Percentiles rank a stretch among this genome's conserved stretches.
Evolutionary conservation across 2,888 invertebrate genomes (phyloP).

Genomic region (Drosophila glabriapex): DNA sequence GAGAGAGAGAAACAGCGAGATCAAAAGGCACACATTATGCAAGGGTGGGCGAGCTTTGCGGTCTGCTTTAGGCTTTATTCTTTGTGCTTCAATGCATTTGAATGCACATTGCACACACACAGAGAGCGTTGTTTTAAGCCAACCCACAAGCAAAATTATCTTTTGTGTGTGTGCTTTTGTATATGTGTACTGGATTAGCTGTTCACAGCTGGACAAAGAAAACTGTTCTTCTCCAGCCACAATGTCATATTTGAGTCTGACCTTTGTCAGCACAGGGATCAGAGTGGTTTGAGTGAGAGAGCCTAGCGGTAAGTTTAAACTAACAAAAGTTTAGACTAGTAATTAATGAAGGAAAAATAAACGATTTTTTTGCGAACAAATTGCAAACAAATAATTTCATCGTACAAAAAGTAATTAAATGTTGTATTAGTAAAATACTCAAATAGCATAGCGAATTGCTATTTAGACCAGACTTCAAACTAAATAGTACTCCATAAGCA

Average conservation of each 20-base stretch:
- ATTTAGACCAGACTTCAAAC: not conserved
- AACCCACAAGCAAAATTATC: not conserved
- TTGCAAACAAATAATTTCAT: not conserved
- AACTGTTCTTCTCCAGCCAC: not conserved
- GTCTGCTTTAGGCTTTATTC: conserved; percentile 5
- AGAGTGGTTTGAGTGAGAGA: not conserved
- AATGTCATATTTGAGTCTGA: conserved; percentile 1
- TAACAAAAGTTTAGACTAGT: not conserved
- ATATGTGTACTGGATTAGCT: conserved; percentile 24
- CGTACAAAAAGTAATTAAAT: not conserved
- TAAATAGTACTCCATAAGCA: not conserved
- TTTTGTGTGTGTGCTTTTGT: not conserved
- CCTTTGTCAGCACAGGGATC: conserved; percentile 12
- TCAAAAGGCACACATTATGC: conserved; percentile 17
- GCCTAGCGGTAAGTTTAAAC: not conserved
- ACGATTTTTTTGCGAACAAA: not conserved
- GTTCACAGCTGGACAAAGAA: not conserved
- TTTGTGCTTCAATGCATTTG: conserved; percentile 25
- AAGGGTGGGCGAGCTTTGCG: conserved; percentile 2
- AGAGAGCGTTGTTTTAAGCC: conserved; percentile 10
- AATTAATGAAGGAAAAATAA: not conserved
- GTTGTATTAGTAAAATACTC: not conserved
- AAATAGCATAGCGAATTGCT: not conserved
- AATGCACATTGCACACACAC: conserved; percentile 19
- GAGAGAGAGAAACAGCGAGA: not conserved